phyloP scores from a whole-genome alignment of 2,888 invertebrate species.

The Chloroclysta siterata region DNA sequence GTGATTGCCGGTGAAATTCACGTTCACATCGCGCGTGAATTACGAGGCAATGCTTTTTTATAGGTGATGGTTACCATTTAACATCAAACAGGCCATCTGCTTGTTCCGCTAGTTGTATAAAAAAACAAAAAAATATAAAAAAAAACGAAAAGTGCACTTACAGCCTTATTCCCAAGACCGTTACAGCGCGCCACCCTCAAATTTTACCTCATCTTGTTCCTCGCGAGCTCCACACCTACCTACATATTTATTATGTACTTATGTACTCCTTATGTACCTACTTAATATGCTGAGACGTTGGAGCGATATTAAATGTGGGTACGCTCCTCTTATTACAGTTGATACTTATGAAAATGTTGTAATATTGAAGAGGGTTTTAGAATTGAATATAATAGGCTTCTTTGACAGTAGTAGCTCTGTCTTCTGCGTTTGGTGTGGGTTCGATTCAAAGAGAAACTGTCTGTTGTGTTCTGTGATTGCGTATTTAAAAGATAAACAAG shows the following conservation, averaged over 20 bases:
- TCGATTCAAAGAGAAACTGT: neutral
- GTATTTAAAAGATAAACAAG: too few species aligned
- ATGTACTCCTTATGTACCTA: slow-evolving; percentile 39
- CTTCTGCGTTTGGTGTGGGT: neutral
- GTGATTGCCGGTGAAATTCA: too few species aligned
- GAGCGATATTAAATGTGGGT: slow-evolving; percentile 34
- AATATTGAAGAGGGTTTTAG: slow-evolving; percentile 15
- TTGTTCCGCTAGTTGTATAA: neutral
- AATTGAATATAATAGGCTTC: slow-evolving; percentile 8
- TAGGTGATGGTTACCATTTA: too few species aligned
- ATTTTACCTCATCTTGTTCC: slow-evolving; percentile 72
- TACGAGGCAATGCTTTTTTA: too few species aligned
- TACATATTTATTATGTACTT: slow-evolving; percentile 65
- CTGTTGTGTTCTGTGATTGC: too few species aligned
- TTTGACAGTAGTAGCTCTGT: too few species aligned
- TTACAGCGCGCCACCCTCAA: slow-evolving; percentile 59
- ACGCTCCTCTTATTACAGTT: slow-evolving; percentile 26
- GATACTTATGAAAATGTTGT: slow-evolving; percentile 16
- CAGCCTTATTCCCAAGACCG: slow-evolving; percentile 39
- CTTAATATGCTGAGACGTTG: slow-evolving; percentile 40
- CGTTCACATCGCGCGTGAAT: too few species aligned
- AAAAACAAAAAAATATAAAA: neutral
- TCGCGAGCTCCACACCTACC: slow-evolving; percentile 57
- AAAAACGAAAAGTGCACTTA: slow-evolving; percentile 40
- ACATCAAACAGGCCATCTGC: too few species aligned